Conservation (phyloP, 2,797 vertebrate genomes). For the Enteromius anoplus region DNA sequence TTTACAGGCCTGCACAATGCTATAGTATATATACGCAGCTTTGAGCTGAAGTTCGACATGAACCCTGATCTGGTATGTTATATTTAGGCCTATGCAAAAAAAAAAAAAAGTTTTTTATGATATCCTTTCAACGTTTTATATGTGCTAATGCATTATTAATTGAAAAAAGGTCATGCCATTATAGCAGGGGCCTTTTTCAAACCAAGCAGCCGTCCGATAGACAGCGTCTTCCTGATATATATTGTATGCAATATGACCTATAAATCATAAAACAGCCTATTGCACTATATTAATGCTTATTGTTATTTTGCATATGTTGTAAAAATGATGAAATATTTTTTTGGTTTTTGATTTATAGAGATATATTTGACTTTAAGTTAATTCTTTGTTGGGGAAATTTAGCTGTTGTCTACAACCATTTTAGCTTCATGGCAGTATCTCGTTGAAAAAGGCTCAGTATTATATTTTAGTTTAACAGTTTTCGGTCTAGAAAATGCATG, state of each 20-base stretch:
- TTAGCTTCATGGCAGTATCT: neutral
- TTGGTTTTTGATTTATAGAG: neutral
- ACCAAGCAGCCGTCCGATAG: neutral
- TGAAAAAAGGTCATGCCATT: neutral
- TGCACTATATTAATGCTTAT: neutral
- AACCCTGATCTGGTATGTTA: constrained; percentile 53
- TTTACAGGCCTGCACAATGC: constrained; percentile 47
- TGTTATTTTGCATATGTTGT: neutral
- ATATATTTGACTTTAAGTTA: neutral
- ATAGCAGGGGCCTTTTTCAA: neutral
- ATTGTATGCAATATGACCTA: neutral
- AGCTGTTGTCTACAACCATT: neutral
- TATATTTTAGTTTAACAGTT: neutral
- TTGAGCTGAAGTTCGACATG: constrained; percentile 54
- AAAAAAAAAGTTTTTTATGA: neutral
- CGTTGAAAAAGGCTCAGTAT: neutral
- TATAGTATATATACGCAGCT: constrained; percentile 41
- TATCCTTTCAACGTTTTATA: neutral
- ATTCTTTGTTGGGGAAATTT: neutral
- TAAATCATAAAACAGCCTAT: neutral
- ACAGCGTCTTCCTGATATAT: neutral
- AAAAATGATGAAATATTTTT: neutral
- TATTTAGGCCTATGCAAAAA: neutral
- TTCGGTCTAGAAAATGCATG: neutral
- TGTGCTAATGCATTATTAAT: neutral